Evolutionary conservation across 2,888 invertebrate species (phyloP).

Genomic region (Polymixis flavicincta): DNA sequence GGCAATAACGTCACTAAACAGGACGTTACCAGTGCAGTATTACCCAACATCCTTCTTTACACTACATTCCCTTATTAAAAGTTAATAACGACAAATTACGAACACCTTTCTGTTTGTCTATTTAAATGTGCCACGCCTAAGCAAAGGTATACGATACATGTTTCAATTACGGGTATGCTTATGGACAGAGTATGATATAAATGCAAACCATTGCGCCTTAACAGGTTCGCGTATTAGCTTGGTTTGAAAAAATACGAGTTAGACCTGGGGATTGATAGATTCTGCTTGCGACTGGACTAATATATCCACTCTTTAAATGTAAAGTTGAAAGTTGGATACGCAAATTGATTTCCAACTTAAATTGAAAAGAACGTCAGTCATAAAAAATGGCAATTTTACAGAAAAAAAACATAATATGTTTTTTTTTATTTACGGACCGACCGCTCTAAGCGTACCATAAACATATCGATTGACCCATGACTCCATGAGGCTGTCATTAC

Average conservation of each 20-base stretch:
- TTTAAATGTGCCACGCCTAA: conserved; percentile 71
- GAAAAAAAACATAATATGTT: no score
- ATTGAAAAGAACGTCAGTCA: neutral
- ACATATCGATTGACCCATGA: no score
- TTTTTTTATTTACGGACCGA: no score
- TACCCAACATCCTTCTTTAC: conserved; percentile 46
- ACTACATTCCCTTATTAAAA: conserved; percentile 55
- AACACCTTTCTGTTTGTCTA: conserved; percentile 57
- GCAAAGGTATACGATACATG: conserved; percentile 75
- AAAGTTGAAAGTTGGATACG: neutral
- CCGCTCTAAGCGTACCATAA: no score
- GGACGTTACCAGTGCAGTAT: conserved; percentile 12
- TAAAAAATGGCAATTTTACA: neutral
- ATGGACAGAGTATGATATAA: conserved; percentile 83
- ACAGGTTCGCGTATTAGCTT: conserved; percentile 82
- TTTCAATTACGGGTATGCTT: conserved; percentile 82
- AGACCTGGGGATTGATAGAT: conserved; percentile 21
- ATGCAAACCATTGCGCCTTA: conserved; percentile 80
- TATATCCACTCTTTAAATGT: conserved; percentile 1
- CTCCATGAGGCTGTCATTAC: no score
- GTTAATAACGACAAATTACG: conserved; percentile 67
- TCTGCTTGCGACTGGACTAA: conserved; percentile 31
- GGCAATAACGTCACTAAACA: neutral
- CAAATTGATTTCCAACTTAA: neutral
- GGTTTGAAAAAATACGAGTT: conserved; percentile 74